phyloP scores from a whole-genome alignment of 2,888 invertebrate genomes.

The Mylabris sibirica region DNA sequence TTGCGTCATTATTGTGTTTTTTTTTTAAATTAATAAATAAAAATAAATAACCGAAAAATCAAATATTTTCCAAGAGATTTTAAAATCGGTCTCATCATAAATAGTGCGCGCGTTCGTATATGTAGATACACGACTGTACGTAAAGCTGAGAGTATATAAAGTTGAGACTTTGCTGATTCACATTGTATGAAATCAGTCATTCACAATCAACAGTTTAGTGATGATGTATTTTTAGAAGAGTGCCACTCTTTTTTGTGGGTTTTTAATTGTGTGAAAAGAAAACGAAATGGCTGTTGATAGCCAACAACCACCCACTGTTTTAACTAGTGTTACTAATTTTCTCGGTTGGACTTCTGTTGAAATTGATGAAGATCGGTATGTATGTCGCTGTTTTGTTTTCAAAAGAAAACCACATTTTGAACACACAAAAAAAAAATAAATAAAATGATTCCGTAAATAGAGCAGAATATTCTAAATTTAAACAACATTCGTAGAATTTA shows the following conservation, averaged over 20 bases:
- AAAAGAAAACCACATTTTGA: neutral
- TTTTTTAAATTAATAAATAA: neutral
- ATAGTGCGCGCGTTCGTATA: conserved; percentile 3
- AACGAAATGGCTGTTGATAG: conserved; percentile 40
- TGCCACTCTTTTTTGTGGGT: neutral
- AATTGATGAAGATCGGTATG: conserved; percentile 54
- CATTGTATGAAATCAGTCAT: neutral
- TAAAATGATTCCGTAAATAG: neutral
- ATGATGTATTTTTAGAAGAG: neutral
- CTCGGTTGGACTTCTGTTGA: conserved; percentile 47
- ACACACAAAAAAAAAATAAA: neutral
- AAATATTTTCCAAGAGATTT: neutral
- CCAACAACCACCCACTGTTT: conserved; percentile 44
- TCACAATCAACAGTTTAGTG: neutral
- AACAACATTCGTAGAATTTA: neutral
- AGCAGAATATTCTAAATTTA: conserved; percentile 3
- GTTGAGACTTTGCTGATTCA: conserved; percentile 3
- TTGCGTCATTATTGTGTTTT: neutral
- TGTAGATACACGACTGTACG: neutral
- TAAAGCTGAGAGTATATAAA: neutral
- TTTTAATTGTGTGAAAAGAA: neutral
- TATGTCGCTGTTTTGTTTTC: neutral
- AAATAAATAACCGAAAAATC: neutral
- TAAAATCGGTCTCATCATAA: neutral
- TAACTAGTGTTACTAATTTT: conserved; percentile 51